Base-by-base conservation (phyloP, 2,888 invertebrate species). In the Nezara viridula region DNA sequence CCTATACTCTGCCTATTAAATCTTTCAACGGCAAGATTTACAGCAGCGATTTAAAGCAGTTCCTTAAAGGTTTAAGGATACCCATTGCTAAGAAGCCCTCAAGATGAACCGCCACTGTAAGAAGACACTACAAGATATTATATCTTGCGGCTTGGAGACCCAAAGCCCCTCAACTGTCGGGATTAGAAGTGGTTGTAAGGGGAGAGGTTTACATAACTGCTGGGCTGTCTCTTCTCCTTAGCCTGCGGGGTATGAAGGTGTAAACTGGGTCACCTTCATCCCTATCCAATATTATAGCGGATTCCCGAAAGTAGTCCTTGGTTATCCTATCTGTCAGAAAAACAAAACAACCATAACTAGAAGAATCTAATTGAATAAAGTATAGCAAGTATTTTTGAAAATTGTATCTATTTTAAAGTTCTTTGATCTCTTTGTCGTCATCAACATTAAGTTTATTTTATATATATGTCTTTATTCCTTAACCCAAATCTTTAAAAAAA, bases 101-200 rank as follows among this genome's bases (percentile, higher is more conserved):
- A 24, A 81, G 81, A 81, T 24, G 81, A 81, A 44, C 44, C 44
- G 21, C 77, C 40, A 77, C 21, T 77, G 77, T 77, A 77, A 77
- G 77, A 77, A 77, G 77, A 77, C 77, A 77, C 77, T 77, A 37
- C 77, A 77, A 77, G 77, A 77, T 77, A 77, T 44, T 40, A 77
- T 77, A 77, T 77, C 77, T 77, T 77, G 77, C n/a, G 77, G 77
- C 77, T 37, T 1, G 44, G 44, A 21, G 44, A 44, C 40, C 77
- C 77, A 77, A 77, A 77, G 77, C 77, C 77, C 77, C 44, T 24
- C 77, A 77, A 77, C 37, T 77, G 77, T 40, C 24, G 37, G 81
- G 81, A 81, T 44, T 81, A 81, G 81, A 44, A 44, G 81, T 81
- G 44, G n/a, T 81, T 81, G 44, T 47, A 81, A 44, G 81, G 44